Conservation (phyloP, 2,888 invertebrate genomes). For the Gortyna flavago region DNA sequence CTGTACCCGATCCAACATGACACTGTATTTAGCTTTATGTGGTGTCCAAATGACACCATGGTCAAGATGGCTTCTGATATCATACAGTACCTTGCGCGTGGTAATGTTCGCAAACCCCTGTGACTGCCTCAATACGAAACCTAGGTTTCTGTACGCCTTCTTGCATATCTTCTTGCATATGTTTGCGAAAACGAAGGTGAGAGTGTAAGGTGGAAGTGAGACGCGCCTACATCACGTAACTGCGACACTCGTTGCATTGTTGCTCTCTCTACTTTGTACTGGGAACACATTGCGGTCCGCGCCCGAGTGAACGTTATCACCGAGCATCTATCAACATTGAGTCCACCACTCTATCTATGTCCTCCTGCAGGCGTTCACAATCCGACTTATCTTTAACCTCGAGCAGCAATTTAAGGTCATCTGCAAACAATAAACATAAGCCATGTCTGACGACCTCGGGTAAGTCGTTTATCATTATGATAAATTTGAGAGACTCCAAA, state of each 20-base stretch:
- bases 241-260: background rate
- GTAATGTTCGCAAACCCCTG: no score
- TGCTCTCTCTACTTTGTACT: background rate
- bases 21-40: no score
- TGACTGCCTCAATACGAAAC: background rate
- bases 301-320: background rate
- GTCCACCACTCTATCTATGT: background rate
- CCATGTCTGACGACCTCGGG: background rate
- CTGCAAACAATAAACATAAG: background rate
- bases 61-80: no score
- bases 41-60: no score
- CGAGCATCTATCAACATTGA: background rate
- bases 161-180: background rate
- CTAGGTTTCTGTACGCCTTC: background rate
- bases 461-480: background rate
- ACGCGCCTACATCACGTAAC: background rate
- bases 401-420: constrained; percentile 2
- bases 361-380: background rate
- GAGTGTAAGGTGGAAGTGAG: background rate
- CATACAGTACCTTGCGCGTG: no score
- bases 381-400: background rate
- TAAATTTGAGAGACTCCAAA: background rate
- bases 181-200: background rate
- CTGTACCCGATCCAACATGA: background rate
- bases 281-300: background rate